Evolutionary conservation across 2,113 vertebrate genomes (phyloP).

Genomic region (Trachemys scripta): DNA sequence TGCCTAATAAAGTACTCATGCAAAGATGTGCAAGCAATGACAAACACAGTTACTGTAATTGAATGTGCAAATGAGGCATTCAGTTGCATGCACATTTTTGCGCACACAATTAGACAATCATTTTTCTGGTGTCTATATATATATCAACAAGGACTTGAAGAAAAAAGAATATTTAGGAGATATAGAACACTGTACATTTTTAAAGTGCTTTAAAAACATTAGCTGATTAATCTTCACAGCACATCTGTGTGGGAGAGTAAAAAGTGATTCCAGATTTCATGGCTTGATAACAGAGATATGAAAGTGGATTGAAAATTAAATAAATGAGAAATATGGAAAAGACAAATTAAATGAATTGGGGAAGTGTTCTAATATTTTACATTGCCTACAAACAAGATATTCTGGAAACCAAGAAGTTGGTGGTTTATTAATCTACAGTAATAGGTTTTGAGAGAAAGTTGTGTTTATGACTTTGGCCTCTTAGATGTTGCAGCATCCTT

Average conservation of each 20-base stretch:
- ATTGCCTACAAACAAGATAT: background rate
- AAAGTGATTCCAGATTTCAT: background rate
- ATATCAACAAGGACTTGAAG: background rate
- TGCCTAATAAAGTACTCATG: background rate
- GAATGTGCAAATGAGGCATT: background rate
- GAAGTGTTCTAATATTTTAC: background rate
- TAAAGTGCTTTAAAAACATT: background rate
- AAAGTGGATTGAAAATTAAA: background rate
- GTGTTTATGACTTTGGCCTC: slow-evolving; percentile 55
- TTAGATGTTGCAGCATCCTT: slow-evolving; percentile 4
- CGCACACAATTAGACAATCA: background rate
- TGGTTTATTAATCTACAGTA: slow-evolving; percentile 2
- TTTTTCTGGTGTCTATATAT: background rate
- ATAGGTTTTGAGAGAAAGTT: background rate
- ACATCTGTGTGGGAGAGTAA: background rate
- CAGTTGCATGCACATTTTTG: background rate
- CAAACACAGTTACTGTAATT: background rate
- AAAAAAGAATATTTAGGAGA: background rate
- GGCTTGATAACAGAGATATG: background rate
- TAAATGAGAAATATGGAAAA: background rate
- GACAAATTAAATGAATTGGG: background rate
- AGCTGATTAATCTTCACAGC: background rate
- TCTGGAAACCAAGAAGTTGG: background rate
- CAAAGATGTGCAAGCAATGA: background rate
- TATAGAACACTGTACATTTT: background rate